Percentiles rank a stretch among this genome's conserved stretches.
Conservation (phyloP, 2,888 invertebrate species). For the Agrenia bidenticulata region DNA sequence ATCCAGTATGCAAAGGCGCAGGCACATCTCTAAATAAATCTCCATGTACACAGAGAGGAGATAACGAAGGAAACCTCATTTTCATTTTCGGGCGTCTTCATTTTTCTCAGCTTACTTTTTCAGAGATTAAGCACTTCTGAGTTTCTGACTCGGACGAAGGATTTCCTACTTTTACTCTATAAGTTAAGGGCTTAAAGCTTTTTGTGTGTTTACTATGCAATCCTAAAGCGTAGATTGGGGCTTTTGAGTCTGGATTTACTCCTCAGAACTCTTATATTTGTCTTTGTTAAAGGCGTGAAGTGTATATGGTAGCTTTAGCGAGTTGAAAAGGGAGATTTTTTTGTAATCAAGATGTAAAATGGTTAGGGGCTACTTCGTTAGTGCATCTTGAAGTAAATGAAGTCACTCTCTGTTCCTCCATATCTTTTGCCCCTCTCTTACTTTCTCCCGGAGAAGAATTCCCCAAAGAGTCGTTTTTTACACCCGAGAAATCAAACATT, state of each 20-base stretch:
- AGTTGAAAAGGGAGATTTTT: slow-evolving; percentile 19
- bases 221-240: too few relatives aligned
- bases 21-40: too few relatives aligned
- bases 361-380: slow-evolving; percentile 1
- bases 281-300: slow-evolving; percentile 10
- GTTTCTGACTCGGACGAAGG: too few relatives aligned
- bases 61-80: slow-evolving; percentile 15
- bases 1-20: too few relatives aligned
- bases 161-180: too few relatives aligned
- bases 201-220: too few relatives aligned
- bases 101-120: too few relatives aligned
- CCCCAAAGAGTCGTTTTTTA: slow-evolving; percentile 26
- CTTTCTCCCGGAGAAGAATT: background rate
- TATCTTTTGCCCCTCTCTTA: background rate
- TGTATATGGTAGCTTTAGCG: background rate
- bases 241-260: too few relatives aligned
- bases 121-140: too few relatives aligned
- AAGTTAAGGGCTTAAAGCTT: too few relatives aligned
- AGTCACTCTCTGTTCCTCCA: too few relatives aligned
- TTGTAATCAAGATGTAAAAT: slow-evolving; percentile 31
- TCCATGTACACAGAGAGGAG: background rate
- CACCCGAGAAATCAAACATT: slow-evolving; percentile 28
- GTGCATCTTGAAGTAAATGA: too few relatives aligned
- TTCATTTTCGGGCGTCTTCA: slow-evolving; percentile 8
- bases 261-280: slow-evolving; percentile 11